A percentile compares a stretch with the other conserved stretches of the same genome.
Conservation (phyloP, 2,113 vertebrate species). For the Orientallactaga bullata region DNA sequence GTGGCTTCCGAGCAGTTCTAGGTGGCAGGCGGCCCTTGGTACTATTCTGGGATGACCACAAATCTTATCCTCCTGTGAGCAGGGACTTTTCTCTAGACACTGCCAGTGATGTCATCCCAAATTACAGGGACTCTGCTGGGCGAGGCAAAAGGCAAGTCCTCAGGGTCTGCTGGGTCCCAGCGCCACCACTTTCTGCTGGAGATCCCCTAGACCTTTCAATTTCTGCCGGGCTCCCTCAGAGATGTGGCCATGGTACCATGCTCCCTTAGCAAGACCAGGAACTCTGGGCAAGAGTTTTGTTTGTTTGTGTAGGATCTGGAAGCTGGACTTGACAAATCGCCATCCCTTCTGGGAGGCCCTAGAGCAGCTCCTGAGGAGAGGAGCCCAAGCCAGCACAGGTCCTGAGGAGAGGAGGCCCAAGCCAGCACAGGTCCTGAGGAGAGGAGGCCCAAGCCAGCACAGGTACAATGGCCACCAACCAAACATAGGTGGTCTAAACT, state of each 20-base stretch:
- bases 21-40: constrained; percentile 50
- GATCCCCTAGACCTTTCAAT: not conserved
- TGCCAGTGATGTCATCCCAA: constrained; percentile 46
- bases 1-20: constrained; percentile 64
- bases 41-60: constrained; percentile 72
- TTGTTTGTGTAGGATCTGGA: not conserved
- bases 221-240: not conserved
- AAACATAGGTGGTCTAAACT: no score
- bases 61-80: constrained; percentile 11
- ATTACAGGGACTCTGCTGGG: constrained; percentile 42
- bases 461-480: not conserved
- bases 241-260: rapidly evolving
- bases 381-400: not conserved
- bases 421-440: not conserved
- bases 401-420: not conserved
- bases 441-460: not conserved
- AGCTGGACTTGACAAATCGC: not conserved
- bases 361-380: not conserved
- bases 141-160: not conserved
- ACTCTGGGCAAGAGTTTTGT: not conserved
- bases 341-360: not conserved
- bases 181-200: not conserved
- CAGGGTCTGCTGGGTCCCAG: no score
- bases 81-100: not conserved
- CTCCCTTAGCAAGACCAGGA: not conserved